Evolutionary conservation across 2,113 vertebrate genomes (phyloP), one percentile per base, ranked within the genome.

Genomic region (Apeltes quadracus): DNA sequence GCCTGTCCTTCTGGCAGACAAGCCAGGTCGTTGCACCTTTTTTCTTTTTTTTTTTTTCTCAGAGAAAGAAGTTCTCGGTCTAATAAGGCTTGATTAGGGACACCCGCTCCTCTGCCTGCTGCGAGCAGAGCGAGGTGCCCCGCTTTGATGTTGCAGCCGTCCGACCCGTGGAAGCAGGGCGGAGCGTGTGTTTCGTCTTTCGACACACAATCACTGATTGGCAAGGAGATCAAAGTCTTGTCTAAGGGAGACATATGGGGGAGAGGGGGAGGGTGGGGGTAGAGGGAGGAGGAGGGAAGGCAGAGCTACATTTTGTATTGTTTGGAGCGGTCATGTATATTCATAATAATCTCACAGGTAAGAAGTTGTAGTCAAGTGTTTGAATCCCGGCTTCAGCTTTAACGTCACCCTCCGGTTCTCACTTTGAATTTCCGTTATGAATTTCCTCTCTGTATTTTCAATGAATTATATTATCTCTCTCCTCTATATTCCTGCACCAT

Each of bases 81-180:
- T 78, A 89, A 83, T 67, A 74, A 78, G 50, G 68, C 84, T 76
- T 91, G 87, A 91, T 92, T 89, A 79, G 75, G 77, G 68, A 78
- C 61, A 61, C 75, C 63, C 56, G 10, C 65, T 79, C 61, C 55
- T 79, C 82, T 80, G n/a, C 74, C 86, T 78, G 70, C 70, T 76
- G 61, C 32, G 54, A 69, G 41, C 44, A 18, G 32, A 59, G 69
- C 75, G 50, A 62, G 72, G 72, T 79, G 70, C 71, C 51, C 34
- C 12, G 51, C 85, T 90, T 88, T 89, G 87, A 88, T 85, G 79
- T 75, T 22, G 15, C 56, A 68, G 7, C 32, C 32, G 78, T 68
- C 69, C 69, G 75, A 75, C 71, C 75, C 72, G 41, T 78, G 75
- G 72, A 76, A 82, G 79, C 65, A 53, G 66, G 70, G 44, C 2